Evolutionary conservation across 2,113 vertebrate species (phyloP).

Genomic region (Felis catus): DNA sequence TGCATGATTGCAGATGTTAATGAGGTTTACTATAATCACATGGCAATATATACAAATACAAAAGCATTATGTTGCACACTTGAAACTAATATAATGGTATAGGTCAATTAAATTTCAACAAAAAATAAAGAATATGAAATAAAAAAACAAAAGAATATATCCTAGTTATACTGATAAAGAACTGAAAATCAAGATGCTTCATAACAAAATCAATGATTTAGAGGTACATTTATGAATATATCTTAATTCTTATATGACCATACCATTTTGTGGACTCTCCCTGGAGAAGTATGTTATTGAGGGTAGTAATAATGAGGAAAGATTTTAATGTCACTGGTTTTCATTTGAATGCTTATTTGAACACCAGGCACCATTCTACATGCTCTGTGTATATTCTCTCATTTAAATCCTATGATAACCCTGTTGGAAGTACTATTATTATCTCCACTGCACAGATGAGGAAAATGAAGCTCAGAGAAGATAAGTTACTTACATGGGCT

Average conservation of each 20-base stretch:
- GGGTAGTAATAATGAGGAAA: background rate
- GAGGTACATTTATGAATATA: background rate
- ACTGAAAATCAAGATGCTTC: conserved; percentile 28
- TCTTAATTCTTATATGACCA: background rate
- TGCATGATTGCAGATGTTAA: background rate
- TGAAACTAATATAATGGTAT: background rate
- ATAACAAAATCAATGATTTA: conserved; percentile 15
- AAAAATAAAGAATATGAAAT: conserved; percentile 4
- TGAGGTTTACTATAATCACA: background rate
- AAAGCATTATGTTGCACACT: background rate
- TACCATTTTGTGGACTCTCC: background rate
- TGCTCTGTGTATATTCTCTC: background rate
- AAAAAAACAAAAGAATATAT: background rate
- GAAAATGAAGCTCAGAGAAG: background rate
- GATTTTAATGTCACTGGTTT: conserved; percentile 31
- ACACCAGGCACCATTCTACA: background rate
- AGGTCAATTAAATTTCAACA: background rate
- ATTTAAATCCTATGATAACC: background rate
- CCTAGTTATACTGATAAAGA: background rate
- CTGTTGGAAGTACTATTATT: background rate
- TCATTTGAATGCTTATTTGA: background rate
- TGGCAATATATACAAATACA: background rate
- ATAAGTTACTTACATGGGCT: background rate
- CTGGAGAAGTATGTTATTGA: background rate
- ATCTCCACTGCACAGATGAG: background rate